phyloP scores from a whole-genome alignment of 2,113 vertebrate genomes.

The Oxygymnocypris stewartii region DNA sequence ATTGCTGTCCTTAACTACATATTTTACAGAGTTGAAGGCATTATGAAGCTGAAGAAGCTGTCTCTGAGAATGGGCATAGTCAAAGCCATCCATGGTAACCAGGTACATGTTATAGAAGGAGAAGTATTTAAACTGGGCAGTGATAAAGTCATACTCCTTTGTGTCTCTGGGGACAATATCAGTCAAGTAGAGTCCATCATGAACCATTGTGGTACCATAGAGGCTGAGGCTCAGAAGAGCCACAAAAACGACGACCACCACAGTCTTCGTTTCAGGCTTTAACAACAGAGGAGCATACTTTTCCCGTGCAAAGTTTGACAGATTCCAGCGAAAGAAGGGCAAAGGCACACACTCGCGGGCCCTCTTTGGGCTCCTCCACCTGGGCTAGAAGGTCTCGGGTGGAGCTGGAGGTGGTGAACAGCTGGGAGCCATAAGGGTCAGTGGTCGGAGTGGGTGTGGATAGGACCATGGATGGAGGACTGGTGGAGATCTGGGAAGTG shows the following conservation, averaged over 20 bases:
- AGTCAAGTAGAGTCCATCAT: slow-evolving; percentile 93
- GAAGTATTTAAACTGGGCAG: slow-evolving; percentile 96
- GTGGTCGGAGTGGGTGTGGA: slow-evolving; percentile 66
- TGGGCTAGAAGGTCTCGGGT: slow-evolving; percentile 91
- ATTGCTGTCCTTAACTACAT: slow-evolving; percentile 85
- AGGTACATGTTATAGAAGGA: slow-evolving; percentile 98
- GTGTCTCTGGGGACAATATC: slow-evolving; percentile 95
- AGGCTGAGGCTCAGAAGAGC: slow-evolving; percentile 89
- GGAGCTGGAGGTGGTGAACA: slow-evolving; percentile 90
- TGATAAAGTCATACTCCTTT: slow-evolving; percentile 94
- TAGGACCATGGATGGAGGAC: slow-evolving; percentile 77
- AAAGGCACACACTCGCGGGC: slow-evolving; percentile 80
- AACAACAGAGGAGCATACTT: slow-evolving; percentile 91
- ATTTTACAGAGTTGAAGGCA: slow-evolving; percentile 85
- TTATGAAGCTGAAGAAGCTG: slow-evolving; percentile 91
- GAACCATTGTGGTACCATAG: slow-evolving; percentile 94
- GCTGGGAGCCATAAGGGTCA: slow-evolving; percentile 86
- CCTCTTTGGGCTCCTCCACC: slow-evolving; percentile 80
- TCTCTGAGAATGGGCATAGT: slow-evolving; percentile 88
- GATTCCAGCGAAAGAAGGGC: slow-evolving; percentile 88
- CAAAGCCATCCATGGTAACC: slow-evolving; percentile 93
- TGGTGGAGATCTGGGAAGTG: slow-evolving; percentile 89
- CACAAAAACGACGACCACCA: slow-evolving; percentile 87
- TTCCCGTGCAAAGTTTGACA: slow-evolving; percentile 86
- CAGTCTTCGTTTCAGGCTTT: slow-evolving; percentile 86